phyloP scores from a whole-genome alignment of 1,140 invertebrate genomes.

The Solenopsis fugax region DNA sequence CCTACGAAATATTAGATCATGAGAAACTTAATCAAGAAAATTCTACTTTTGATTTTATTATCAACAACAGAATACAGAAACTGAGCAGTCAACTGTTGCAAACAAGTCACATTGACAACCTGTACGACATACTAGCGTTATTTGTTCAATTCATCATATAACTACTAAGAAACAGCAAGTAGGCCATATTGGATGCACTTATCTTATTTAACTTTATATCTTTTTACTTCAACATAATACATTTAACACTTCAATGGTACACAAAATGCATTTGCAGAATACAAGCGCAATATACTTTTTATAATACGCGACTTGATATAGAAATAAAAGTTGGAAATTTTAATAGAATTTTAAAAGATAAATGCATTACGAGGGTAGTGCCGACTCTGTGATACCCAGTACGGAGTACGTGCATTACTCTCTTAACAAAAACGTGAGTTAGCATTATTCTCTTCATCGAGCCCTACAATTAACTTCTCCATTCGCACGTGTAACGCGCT shows the following conservation, averaged over 20 bases:
- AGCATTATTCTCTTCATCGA: neutral
- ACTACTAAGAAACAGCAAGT: too few species aligned
- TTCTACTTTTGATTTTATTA: too few species aligned
- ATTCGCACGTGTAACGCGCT: neutral
- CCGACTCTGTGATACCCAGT: neutral
- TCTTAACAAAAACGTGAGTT: constrained; percentile 10
- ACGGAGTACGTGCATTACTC: neutral
- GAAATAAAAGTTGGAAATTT: neutral
- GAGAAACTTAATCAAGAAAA: too few species aligned
- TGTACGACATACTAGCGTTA: too few species aligned
- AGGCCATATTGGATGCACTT: too few species aligned
- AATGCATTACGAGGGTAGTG: neutral
- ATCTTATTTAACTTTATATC: neutral
- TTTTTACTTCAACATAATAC: neutral
- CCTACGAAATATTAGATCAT: too few species aligned
- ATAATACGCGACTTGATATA: neutral
- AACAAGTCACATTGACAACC: too few species aligned
- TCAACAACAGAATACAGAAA: too few species aligned
- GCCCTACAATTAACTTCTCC: constrained; percentile 24
- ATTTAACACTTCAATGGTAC: neutral
- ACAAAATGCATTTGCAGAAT: neutral
- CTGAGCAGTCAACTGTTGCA: too few species aligned
- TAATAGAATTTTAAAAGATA: constrained; percentile 1
- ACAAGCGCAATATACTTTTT: neutral
- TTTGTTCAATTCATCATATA: too few species aligned